phyloP scores from a whole-genome alignment of 2,888 invertebrate genomes.

The Spilosoma lubricipeda region DNA sequence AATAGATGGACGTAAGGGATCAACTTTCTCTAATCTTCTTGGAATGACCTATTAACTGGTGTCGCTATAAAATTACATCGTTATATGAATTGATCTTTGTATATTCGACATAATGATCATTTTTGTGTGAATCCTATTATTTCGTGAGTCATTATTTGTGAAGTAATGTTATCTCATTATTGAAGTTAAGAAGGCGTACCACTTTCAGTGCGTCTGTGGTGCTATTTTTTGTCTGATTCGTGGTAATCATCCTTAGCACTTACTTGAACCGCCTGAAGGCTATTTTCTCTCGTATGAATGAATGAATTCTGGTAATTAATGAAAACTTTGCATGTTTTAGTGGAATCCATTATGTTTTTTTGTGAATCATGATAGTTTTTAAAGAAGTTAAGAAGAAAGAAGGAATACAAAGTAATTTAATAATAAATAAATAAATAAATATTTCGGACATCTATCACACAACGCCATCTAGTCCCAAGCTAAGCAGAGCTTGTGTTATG shows the following conservation, averaged over 20 bases:
- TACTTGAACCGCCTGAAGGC: background rate
- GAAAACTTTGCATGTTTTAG: background rate
- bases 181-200: constrained; percentile 2
- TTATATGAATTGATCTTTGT: constrained; percentile 32
- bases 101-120: constrained; percentile 20
- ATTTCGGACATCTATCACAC: too few relatives aligned
- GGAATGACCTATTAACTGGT: constrained; percentile 37
- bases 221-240: background rate
- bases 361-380: background rate
- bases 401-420: too few relatives aligned
- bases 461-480: too few relatives aligned
- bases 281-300: background rate
- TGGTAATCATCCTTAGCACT: background rate
- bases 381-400: too few relatives aligned
- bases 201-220: constrained; percentile 4
- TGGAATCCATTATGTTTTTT: background rate
- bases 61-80: constrained; percentile 11
- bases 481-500: too few relatives aligned
- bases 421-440: too few relatives aligned
- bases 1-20: constrained; percentile 18
- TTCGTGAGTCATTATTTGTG: constrained; percentile 8
- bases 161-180: constrained; percentile 10
- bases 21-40: constrained; percentile 41
- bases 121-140: constrained; percentile 17
- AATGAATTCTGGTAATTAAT: background rate